phyloP scores from a whole-genome alignment of 2,797 vertebrate species.

The Xiphophorus birchmanni region DNA sequence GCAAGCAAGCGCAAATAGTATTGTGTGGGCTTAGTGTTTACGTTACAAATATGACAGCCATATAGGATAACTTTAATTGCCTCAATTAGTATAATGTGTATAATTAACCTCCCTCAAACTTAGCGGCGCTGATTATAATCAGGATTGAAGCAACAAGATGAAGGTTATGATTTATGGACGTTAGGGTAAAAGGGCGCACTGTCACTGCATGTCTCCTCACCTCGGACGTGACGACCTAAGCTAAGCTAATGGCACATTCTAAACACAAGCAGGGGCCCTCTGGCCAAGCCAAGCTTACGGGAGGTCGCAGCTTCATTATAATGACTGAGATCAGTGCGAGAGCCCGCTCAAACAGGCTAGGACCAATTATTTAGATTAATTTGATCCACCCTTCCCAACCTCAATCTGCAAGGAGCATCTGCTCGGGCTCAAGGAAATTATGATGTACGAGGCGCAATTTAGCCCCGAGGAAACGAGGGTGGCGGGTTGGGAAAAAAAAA shows the following conservation, averaged over 20 bases:
- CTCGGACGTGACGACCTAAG: conserved; percentile 39
- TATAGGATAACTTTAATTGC: conserved; percentile 49
- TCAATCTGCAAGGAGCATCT: conserved; percentile 69
- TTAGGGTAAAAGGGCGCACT: conserved; percentile 26
- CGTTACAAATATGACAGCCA: conserved; percentile 39
- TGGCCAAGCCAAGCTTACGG: conserved; percentile 38
- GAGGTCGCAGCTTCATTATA: conserved; percentile 64
- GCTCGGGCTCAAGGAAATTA: conserved; percentile 69
- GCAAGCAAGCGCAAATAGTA: neutral
- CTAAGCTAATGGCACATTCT: conserved; percentile 24
- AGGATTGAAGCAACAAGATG: conserved; percentile 42
- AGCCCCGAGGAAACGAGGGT: conserved; percentile 44
- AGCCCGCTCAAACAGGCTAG: conserved; percentile 61
- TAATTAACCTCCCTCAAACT: conserved; percentile 48
- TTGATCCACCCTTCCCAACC: conserved; percentile 65
- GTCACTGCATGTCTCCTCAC: conserved; percentile 31
- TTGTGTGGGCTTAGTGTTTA: conserved; percentile 36
- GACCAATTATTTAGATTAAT: conserved; percentile 78
- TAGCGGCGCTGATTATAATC: conserved; percentile 55
- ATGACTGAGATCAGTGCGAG: conserved; percentile 34
- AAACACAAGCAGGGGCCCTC: conserved; percentile 25
- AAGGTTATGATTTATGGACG: conserved; percentile 63
- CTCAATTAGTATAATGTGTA: conserved; percentile 56
- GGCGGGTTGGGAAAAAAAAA: neutral
- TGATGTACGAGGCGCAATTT: conserved; percentile 72